Conservation (phyloP, 2,113 vertebrate genomes). For the Vanacampus margaritifer region DNA sequence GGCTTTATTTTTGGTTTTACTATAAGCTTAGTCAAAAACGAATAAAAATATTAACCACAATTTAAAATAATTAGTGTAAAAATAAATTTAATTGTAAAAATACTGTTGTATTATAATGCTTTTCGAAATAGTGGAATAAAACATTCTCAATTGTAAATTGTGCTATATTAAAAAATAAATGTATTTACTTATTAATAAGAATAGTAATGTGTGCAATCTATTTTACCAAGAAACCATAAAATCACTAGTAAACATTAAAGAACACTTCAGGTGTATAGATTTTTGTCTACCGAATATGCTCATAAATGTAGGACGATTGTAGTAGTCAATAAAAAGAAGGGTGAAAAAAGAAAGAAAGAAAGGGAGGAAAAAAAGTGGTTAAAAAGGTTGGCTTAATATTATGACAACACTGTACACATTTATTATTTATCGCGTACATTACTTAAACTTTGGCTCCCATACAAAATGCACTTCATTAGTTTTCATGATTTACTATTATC, state of each 20-base stretch:
- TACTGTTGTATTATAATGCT: not conserved
- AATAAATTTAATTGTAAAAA: not conserved
- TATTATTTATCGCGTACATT: not conserved
- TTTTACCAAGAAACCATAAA: too few relatives aligned
- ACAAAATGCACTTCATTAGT: not conserved
- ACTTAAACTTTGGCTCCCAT: not conserved
- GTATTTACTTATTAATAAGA: not conserved
- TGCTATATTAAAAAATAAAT: not conserved
- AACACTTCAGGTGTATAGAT: not conserved
- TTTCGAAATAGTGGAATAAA: not conserved
- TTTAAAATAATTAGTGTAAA: too few relatives aligned
- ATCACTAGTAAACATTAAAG: not conserved
- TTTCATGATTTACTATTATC: too few relatives aligned
- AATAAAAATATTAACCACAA: too few relatives aligned
- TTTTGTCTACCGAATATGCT: not conserved
- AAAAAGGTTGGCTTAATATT: not conserved
- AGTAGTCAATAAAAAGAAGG: not conserved
- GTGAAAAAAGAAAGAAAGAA: not conserved
- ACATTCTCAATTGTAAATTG: not conserved
- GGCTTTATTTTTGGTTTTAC: not conserved
- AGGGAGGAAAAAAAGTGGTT: not conserved
- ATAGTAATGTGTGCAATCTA: too few relatives aligned
- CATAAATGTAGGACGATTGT: not conserved
- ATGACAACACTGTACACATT: not conserved
- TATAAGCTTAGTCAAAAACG: too few relatives aligned